Evolutionary conservation across 2,113 vertebrate species (phyloP).

Genomic region (Percopsis transmontana): DNA sequence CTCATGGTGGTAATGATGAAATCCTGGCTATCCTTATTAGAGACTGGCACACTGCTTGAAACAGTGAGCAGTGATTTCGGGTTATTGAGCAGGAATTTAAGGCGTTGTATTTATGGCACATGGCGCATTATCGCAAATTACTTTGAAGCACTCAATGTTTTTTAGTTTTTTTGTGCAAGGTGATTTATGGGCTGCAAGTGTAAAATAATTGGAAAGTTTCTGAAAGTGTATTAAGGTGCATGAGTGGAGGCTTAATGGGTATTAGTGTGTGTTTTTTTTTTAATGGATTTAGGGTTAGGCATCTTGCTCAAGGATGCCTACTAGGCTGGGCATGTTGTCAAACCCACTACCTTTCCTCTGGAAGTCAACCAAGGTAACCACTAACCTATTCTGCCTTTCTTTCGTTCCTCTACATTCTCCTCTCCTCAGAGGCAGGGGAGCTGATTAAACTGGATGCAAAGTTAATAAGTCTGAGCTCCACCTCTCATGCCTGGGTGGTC

Average conservation of each 20-base stretch:
- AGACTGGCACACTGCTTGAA: too few species aligned
- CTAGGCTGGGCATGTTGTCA: too few species aligned
- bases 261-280: not conserved
- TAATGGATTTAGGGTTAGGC: too few species aligned
- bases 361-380: too few species aligned
- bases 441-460: constrained; percentile 53
- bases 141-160: not conserved
- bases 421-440: constrained; percentile 20
- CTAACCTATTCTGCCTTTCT: not conserved
- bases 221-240: not conserved
- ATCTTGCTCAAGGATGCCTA: too few species aligned
- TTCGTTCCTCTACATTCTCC: not conserved
- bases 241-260: not conserved
- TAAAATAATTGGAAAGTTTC: not conserved
- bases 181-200: not conserved
- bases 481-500: constrained; percentile 39
- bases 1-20: not conserved
- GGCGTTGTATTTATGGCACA: not conserved
- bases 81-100: not conserved
- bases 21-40: not conserved
- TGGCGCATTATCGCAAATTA: not conserved
- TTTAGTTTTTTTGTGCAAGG: not conserved
- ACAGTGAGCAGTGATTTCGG: too few species aligned
- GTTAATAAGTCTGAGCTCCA: constrained; percentile 44
- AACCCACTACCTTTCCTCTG: too few species aligned